phyloP scores from a whole-genome alignment of 2,797 vertebrate genomes.

The Babyrousa celebensis region DNA sequence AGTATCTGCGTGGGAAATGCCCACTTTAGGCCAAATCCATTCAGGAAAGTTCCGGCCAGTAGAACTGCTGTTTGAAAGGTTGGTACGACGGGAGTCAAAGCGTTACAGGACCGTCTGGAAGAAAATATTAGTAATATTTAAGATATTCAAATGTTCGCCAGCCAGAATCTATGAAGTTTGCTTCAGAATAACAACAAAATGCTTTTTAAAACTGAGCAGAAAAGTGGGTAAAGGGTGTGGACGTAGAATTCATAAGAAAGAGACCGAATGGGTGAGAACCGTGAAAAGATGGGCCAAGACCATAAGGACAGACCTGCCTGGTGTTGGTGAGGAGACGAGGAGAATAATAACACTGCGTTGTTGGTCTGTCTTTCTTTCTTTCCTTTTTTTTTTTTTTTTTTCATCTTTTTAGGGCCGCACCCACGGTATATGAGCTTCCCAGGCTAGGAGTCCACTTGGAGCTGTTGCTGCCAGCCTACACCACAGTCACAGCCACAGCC shows the following conservation, averaged over 20 bases:
- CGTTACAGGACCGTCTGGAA: neutral
- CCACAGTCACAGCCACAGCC: too few relatives aligned
- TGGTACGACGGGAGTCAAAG: too few relatives aligned
- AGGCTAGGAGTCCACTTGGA: too few relatives aligned
- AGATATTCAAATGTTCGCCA: neutral
- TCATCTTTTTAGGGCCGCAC: too few relatives aligned
- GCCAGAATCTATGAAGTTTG: neutral
- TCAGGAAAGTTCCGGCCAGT: too few relatives aligned
- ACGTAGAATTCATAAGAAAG: too few relatives aligned
- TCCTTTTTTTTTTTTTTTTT: too few relatives aligned
- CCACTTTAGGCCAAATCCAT: neutral
- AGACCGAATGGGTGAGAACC: neutral
- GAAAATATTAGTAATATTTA: neutral
- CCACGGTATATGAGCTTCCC: too few relatives aligned
- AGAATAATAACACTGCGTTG: neutral
- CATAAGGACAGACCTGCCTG: fast-evolving
- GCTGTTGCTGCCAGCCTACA: too few relatives aligned
- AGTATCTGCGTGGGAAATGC: neutral
- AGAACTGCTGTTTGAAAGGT: neutral
- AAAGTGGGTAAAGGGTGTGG: neutral
- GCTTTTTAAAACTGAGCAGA: neutral
- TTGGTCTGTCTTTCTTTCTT: too few relatives aligned
- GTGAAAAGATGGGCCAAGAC: neutral
- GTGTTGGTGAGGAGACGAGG: fast-evolving
- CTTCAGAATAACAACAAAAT: neutral